Percentiles rank a stretch among this genome's conserved stretches.
Evolutionary conservation across 2,113 vertebrate genomes (phyloP).

Genomic region (Sturnira hondurensis): DNA sequence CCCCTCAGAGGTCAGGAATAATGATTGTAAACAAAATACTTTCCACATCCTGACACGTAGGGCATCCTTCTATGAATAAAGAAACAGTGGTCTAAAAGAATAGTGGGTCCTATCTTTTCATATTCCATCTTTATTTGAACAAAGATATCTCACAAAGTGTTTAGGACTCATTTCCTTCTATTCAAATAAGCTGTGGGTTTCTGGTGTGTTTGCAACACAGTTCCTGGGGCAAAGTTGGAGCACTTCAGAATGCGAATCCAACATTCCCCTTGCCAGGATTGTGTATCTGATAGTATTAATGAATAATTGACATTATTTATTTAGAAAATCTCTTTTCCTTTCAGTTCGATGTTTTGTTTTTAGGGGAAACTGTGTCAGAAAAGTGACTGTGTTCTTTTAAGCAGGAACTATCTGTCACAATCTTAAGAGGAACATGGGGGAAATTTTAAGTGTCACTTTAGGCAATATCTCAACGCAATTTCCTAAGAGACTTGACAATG

Average conservation of each 20-base stretch:
- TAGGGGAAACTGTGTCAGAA: constrained; percentile 40
- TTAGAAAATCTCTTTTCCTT: constrained; percentile 3
- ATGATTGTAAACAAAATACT: constrained; percentile 20
- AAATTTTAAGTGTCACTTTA: constrained; percentile 24
- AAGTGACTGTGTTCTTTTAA: constrained; percentile 14
- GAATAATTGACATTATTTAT: background rate
- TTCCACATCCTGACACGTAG: background rate
- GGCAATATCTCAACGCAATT: constrained; percentile 27
- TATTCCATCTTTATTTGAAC: constrained; percentile 2
- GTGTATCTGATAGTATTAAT: background rate
- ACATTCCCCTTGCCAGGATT: background rate
- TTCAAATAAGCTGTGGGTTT: background rate
- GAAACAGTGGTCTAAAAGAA: background rate
- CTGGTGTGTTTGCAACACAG: background rate
- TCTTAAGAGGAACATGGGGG: constrained; percentile 24
- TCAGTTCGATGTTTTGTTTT: constrained; percentile 32
- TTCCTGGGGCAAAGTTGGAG: background rate
- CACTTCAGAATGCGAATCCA: background rate
- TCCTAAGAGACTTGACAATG: constrained; percentile 50
- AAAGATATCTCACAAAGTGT: background rate
- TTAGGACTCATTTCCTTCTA: background rate
- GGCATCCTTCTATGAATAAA: background rate
- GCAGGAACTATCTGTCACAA: constrained; percentile 40
- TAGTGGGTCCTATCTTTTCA: background rate
- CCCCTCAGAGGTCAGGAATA: background rate